A percentile compares a stretch with the other conserved stretches of the same genome.
phyloP scores from a whole-genome alignment of 2,113 vertebrate genomes.

The Microtus pennsylvanicus region DNA sequence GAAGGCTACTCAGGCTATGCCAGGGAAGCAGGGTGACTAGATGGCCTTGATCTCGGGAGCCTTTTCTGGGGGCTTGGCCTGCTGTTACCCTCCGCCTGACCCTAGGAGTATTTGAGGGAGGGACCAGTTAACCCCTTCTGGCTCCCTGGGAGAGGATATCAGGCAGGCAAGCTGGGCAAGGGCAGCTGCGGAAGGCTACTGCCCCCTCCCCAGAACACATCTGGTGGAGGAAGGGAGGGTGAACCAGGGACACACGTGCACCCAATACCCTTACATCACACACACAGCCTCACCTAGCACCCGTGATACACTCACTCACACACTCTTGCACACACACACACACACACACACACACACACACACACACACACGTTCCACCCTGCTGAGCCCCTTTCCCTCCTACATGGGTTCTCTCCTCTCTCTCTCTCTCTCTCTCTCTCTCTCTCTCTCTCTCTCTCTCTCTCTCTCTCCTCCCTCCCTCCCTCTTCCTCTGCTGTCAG shows the following conservation, averaged over 20 bases:
- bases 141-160: background rate
- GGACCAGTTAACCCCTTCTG: background rate
- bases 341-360: slow-evolving; percentile 63
- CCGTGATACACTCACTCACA: slow-evolving; percentile 64
- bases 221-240: slow-evolving; percentile 53
- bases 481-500: background rate
- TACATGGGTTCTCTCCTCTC: background rate
- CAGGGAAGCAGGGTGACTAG: background rate
- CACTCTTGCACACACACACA: slow-evolving; percentile 18
- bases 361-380: background rate
- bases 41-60: background rate
- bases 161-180: background rate
- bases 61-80: background rate
- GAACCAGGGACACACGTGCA: slow-evolving; percentile 68
- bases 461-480: background rate
- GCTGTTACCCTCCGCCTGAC: background rate
- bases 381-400: background rate
- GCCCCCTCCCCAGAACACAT: slow-evolving; percentile 14
- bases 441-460: background rate
- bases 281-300: slow-evolving; percentile 56
- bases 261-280: slow-evolving; percentile 56
- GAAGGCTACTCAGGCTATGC: background rate
- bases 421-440: background rate
- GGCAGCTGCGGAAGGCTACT: background rate
- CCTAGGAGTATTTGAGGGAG: slow-evolving; percentile 11